Evolutionary conservation across 2,797 vertebrate species (phyloP).

Genomic region (Orientallactaga sibirica): DNA sequence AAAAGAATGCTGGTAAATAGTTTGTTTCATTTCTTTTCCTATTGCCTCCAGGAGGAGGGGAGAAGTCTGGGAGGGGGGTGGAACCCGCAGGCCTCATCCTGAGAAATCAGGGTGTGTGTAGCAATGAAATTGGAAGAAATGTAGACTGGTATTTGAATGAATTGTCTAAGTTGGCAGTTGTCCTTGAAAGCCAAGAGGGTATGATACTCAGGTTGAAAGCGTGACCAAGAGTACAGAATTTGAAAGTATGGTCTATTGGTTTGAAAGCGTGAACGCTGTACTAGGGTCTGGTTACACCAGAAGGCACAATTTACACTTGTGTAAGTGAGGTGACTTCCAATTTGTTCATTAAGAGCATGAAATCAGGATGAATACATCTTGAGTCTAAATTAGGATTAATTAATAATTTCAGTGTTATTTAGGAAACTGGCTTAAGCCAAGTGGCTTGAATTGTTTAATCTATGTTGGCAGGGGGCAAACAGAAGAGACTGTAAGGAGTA

Average conservation of each 20-base stretch:
- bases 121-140: constrained; percentile 60
- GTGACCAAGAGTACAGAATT: constrained; percentile 34
- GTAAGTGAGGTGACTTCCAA: constrained; percentile 65
- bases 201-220: constrained; percentile 42
- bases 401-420: constrained; percentile 58
- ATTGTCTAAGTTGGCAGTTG: constrained; percentile 55
- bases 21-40: constrained; percentile 68
- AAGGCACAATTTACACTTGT: constrained; percentile 57
- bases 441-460: constrained; percentile 70
- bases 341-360: constrained; percentile 71
- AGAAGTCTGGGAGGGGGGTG: neutral
- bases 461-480: constrained; percentile 70
- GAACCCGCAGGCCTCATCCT: constrained; percentile 62
- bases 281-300: neutral
- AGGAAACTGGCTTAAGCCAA: constrained; percentile 64
- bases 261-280: constrained; percentile 10
- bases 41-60: neutral
- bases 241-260: constrained; percentile 1
- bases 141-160: neutral
- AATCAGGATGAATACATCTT: constrained; percentile 58
- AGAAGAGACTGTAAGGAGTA: constrained; percentile 66
- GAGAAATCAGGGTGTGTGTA: constrained; percentile 53
- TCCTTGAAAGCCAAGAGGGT: constrained; percentile 55
- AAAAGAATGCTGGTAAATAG: constrained; percentile 56
- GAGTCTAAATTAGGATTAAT: constrained; percentile 51